A percentile compares a stretch with the other conserved stretches of the same genome.
phyloP scores from a whole-genome alignment of 2,797 vertebrate species.

The Meda fulgida region DNA sequence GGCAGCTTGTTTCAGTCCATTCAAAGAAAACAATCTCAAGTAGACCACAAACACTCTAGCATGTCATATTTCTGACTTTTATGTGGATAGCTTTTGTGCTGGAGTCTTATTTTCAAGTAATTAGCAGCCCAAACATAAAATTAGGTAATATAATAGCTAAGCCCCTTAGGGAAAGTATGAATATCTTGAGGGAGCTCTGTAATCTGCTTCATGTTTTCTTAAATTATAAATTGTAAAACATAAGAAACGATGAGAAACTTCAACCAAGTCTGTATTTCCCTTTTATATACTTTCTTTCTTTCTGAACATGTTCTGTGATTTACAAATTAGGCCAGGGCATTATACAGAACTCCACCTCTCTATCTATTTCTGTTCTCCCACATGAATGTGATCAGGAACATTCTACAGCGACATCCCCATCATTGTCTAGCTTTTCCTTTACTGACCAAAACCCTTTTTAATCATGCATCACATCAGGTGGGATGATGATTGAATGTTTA shows the following conservation, averaged over 20 bases:
- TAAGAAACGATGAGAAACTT: not conserved
- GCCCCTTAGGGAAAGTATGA: not conserved
- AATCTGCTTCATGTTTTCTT: conserved; percentile 6
- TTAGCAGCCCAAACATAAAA: conserved; percentile 9
- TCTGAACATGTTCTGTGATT: conserved; percentile 32
- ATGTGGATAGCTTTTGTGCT: not conserved
- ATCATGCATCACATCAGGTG: conserved; percentile 41
- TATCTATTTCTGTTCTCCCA: not conserved
- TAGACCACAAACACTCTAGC: not conserved
- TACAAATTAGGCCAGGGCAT: conserved; percentile 19
- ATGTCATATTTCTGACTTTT: not conserved
- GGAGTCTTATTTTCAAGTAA: conserved; percentile 15
- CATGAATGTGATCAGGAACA: conserved; percentile 9
- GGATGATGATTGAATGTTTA: conserved; percentile 41
- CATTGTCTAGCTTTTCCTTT: conserved; percentile 22
- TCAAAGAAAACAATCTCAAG: conserved; percentile 23
- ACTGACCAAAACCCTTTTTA: conserved; percentile 41
- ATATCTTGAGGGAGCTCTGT: conserved; percentile 13
- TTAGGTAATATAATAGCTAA: not conserved
- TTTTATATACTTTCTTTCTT: conserved; percentile 2
- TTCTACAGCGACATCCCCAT: conserved; percentile 17
- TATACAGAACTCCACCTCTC: conserved; percentile 3
- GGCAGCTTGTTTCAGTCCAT: conserved; percentile 71
- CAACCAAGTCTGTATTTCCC: not conserved
- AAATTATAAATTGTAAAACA: not conserved